A percentile compares a stretch with the other conserved stretches of the same genome.
Evolutionary conservation across 2,113 vertebrate species (phyloP).

Genomic region (Cacatua alba): DNA sequence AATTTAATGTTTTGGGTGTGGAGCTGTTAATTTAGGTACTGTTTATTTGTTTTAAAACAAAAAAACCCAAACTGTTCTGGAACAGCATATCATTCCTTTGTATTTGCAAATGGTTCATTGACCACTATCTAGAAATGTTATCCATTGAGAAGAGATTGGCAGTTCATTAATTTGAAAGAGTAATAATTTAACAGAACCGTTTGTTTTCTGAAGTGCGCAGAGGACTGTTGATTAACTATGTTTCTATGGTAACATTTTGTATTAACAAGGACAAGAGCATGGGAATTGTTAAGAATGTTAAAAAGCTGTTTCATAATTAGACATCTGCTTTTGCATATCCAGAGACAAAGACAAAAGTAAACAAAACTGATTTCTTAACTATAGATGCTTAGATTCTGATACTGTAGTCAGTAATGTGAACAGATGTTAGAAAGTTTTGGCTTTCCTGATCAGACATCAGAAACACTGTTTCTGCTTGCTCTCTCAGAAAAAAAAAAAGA

Average conservation of each 20-base stretch:
- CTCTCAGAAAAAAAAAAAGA: not conserved
- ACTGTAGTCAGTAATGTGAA: not conserved
- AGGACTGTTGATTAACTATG: not conserved
- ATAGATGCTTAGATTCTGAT: not conserved
- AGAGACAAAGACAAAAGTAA: not conserved
- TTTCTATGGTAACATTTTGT: not conserved
- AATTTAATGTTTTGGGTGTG: not conserved
- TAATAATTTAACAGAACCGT: not conserved
- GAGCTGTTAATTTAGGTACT: not conserved
- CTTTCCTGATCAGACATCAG: not conserved
- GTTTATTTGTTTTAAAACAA: not conserved
- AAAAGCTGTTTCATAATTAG: not conserved
- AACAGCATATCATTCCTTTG: not conserved
- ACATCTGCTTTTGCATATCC: not conserved
- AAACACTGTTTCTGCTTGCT: not conserved
- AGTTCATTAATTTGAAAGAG: not conserved
- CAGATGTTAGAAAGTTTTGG: not conserved
- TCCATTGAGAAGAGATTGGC: not conserved
- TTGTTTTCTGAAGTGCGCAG: not conserved
- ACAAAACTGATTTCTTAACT: not conserved
- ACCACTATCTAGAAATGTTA: not conserved
- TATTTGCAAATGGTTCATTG: not conserved
- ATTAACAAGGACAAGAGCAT: not conserved
- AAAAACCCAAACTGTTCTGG: not conserved
- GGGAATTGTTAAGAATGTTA: not conserved